A percentile compares a stretch with the other conserved stretches of the same genome.
These are phyloP conservation scores for Pogonomyrmex barbatus DNA, from an alignment of 1,140 invertebrate genomes.

Conservation along the genomic window DNA sequence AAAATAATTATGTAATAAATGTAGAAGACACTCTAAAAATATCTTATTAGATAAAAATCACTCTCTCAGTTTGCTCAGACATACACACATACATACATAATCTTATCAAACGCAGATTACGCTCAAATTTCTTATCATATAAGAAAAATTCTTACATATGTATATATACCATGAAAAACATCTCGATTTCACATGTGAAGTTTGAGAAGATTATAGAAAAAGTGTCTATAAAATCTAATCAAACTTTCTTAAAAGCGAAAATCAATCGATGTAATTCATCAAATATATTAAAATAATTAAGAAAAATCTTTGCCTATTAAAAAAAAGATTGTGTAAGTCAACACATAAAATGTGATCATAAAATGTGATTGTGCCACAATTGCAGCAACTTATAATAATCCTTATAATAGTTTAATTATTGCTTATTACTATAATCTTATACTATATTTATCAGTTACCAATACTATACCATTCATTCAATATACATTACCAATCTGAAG, in stretches of 20 bases:
- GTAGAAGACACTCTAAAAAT: background rate
- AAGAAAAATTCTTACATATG: background rate
- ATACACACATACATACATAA: background rate
- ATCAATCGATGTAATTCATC: conserved; percentile 1
- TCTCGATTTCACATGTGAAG: conserved; percentile 25
- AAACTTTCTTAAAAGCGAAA: conserved; percentile 7
- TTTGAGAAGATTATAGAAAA: conserved; percentile 32
- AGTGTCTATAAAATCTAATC: conserved; percentile 26
- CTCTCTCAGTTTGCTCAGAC: background rate
- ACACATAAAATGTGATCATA: background rate
- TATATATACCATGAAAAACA: background rate
- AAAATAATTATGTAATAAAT: background rate
- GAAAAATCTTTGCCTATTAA: background rate
- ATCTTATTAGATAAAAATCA: background rate
- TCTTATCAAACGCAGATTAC: background rate
- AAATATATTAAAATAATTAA: background rate
- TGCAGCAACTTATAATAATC: background rate
- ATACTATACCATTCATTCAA: conserved; percentile 69
- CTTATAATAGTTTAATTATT: conserved; percentile 12
- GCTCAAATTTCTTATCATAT: background rate
- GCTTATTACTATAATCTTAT: background rate
- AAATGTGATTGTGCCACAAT: conserved; percentile 28
- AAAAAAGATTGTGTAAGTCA: conserved; percentile 5
- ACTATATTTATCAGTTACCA: conserved; percentile 58
- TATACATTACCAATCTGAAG: conserved; percentile 49